Conservation (phyloP, 2,797 vertebrate genomes). For the Miichthys miiuy region DNA sequence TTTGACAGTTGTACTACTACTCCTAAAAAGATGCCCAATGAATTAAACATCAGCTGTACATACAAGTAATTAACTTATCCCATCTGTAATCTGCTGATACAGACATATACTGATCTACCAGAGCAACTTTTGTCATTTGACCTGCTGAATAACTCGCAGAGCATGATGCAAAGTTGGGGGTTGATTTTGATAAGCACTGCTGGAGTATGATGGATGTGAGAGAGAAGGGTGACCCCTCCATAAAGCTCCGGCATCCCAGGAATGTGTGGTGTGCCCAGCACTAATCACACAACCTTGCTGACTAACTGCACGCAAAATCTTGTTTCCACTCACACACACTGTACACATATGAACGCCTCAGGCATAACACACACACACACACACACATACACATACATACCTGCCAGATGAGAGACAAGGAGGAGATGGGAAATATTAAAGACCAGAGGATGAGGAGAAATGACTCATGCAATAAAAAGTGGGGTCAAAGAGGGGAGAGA, state of each 20-base stretch:
- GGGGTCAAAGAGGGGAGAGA: neutral
- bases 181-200: conserved; percentile 18
- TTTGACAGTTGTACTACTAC: neutral
- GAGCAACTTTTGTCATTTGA: neutral
- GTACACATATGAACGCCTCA: neutral
- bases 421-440: neutral
- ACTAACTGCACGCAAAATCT: conserved; percentile 28
- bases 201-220: conserved; percentile 13
- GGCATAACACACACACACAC: neutral
- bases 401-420: neutral
- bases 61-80: too few relatives aligned
- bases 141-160: neutral
- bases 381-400: neutral
- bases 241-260: conserved; percentile 77
- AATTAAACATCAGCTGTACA: neutral
- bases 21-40: neutral
- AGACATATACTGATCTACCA: neutral
- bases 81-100: neutral
- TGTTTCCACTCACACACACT: conserved; percentile 12
- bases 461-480: neutral
- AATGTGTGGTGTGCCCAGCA: conserved; percentile 80
- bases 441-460: conserved; percentile 1
- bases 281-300: conserved; percentile 71
- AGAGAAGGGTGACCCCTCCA: conserved; percentile 51
- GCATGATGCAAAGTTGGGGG: conserved; percentile 6